Base-by-base conservation (phyloP, 1,140 invertebrate genomes). In the Zaprionus ornatus region DNA sequence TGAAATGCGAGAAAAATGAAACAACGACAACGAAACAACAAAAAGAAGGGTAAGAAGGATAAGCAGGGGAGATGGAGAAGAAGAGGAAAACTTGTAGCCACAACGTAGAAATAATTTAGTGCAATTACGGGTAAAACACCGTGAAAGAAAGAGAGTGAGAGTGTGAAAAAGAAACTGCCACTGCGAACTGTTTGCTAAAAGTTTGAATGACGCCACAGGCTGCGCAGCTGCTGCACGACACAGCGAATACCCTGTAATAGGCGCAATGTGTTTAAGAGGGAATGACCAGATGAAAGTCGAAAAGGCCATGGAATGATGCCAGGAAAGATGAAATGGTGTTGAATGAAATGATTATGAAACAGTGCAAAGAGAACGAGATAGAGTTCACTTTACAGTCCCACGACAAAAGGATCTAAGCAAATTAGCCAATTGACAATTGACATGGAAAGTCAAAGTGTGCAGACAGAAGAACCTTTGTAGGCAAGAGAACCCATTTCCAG, bases 51-150 rank as follows among this genome's bases (percentile, higher is more conserved):
- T 32, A n/a, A 13, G 45, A 12, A 27, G 12, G 37, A 3, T 0
- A 12, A 15, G 13, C 1, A 13, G 15, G 37, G 42, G 10, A 57
- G n/a, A n/a, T n/a, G n/a, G 37, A 3, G 2, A 12, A 15, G 13
- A 4, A 13, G 15, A 13, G 42, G 10, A 57, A 25, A 25, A 35
- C 50, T 70, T 70, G 63, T 66, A 61, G 54, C 71, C 67, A 45
- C 57, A 45, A 59, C 52, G 23, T 23, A 55, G 13, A 67, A 79
- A 82, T 81, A 77, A 72, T 75, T 77, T 63, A 76, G 62, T 82
- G 79, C 79, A 85, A 75, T 85, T 81, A 78, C 56, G 73, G n/a
- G 29, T 45, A 63, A 19, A 54, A 52, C 45, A 63, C 4, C 56
- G 40, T 45, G 32, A 35, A 29, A 21, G 29, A 40, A 59, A 2